These are phyloP conservation scores for Smittia sp. DNA, from an alignment of 2,888 invertebrate species.

Conservation along the genomic window DNA sequence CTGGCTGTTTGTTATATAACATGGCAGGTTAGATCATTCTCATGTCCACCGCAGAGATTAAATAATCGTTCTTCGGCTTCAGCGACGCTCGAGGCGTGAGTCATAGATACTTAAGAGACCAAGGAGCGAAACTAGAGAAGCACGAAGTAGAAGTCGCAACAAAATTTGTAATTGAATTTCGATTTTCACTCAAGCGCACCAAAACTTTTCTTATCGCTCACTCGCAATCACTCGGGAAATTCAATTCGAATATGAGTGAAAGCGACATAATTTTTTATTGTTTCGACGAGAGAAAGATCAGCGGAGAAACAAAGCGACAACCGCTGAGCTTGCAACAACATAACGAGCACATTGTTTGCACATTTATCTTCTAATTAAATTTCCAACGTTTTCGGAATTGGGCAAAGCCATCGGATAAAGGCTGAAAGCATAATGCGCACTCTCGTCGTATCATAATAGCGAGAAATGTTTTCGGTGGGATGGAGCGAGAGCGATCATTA, in stretches of 20 bases:
- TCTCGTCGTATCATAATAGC: background rate
- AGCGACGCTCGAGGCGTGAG: background rate
- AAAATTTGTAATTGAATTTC: too few relatives aligned
- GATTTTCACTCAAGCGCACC: background rate
- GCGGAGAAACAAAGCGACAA: background rate
- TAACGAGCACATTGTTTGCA: slow-evolving; percentile 20
- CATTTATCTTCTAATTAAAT: slow-evolving; percentile 23
- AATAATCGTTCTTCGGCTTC: background rate
- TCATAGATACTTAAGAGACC: background rate
- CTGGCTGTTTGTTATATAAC: slow-evolving; percentile 19
- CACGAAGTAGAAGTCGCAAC: background rate
- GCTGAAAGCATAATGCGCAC: background rate
- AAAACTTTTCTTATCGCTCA: slow-evolving; percentile 3
- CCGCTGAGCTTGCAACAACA: too few relatives aligned
- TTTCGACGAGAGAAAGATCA: background rate
- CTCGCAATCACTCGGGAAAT: background rate
- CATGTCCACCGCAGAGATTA: background rate
- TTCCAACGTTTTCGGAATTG: slow-evolving; percentile 13
- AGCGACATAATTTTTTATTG: slow-evolving; percentile 27
- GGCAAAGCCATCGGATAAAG: background rate
- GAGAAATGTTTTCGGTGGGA: background rate
- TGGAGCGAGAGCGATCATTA: background rate
- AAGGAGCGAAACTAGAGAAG: background rate
- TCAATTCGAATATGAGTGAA: slow-evolving; percentile 24
- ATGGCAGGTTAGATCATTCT: slow-evolving; percentile 3